Percentiles rank a stretch among this genome's conserved stretches.
Conservation (phyloP, 2,888 invertebrate species). For the Athalia circularis region DNA sequence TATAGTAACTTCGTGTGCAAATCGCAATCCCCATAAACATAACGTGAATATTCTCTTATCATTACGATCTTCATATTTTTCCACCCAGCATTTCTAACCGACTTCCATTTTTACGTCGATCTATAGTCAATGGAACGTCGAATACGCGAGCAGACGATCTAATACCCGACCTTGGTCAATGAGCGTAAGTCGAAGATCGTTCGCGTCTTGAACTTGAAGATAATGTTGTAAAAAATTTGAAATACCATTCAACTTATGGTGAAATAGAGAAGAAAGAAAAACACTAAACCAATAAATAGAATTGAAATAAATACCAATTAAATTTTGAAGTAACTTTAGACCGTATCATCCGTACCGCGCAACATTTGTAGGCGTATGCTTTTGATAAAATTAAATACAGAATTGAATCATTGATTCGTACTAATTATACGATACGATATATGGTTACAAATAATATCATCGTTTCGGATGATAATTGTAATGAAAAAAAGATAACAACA, state of each 20-base stretch:
- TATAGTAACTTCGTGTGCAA: background rate
- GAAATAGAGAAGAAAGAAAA: background rate
- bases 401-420: too few relatives aligned
- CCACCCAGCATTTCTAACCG: too few relatives aligned
- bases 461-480: too few relatives aligned
- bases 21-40: constrained; percentile 11
- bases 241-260: background rate
- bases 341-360: too few relatives aligned
- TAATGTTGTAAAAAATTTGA: background rate
- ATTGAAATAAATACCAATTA: background rate
- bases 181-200: background rate
- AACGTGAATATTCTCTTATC: too few relatives aligned
- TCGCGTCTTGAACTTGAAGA: constrained; percentile 9
- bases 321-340: too few relatives aligned
- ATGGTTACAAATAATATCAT: too few relatives aligned
- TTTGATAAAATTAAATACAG: too few relatives aligned
- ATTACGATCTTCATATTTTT: too few relatives aligned
- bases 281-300: background rate
- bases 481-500: background rate
- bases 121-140: background rate
- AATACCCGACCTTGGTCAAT: constrained; percentile 40
- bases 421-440: too few relatives aligned
- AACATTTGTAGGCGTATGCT: too few relatives aligned
- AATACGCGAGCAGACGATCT: constrained; percentile 6
- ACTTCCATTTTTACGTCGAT: too few relatives aligned